Evolutionary conservation across 1,140 invertebrate genomes (phyloP).

Genomic region (Elymnias hypermnestra): DNA sequence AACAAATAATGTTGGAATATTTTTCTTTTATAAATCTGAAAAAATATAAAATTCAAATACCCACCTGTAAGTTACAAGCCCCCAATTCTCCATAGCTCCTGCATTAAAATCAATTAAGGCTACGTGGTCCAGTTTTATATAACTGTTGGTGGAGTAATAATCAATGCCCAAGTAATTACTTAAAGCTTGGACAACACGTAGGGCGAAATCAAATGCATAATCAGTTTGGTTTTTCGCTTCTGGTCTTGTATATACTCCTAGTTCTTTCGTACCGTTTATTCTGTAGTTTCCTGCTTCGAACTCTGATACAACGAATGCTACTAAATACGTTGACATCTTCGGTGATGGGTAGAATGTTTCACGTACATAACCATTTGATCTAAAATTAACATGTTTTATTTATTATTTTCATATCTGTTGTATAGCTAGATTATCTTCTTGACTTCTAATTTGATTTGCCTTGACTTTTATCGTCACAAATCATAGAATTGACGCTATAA

Average conservation of each 20-base stretch:
- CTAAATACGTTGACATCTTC: conserved; percentile 89
- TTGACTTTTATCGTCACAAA: too few relatives aligned
- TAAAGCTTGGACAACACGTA: conserved; percentile 62
- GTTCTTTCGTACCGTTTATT: conserved; percentile 56
- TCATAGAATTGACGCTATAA: too few relatives aligned
- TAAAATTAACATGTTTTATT: conserved; percentile 34
- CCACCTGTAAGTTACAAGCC: conserved; percentile 80
- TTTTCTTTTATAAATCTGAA: too few relatives aligned
- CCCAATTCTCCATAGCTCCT: conserved; percentile 87
- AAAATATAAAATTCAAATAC: too few relatives aligned
- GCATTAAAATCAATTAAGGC: conserved; percentile 83
- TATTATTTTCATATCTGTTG: too few relatives aligned
- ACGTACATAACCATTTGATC: conserved; percentile 48
- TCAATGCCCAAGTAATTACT: conserved; percentile 55
- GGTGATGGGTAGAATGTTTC: conserved; percentile 82
- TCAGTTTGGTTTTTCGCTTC: conserved; percentile 80
- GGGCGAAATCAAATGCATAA: conserved; percentile 57
- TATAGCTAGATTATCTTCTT: too few relatives aligned
- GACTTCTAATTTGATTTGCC: too few relatives aligned
- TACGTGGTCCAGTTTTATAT: conserved; percentile 78
- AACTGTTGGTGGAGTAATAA: conserved; percentile 59
- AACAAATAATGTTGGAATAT: too few relatives aligned
- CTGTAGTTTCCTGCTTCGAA: conserved; percentile 36
- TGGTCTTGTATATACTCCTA: conserved; percentile 83
- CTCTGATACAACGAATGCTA: conserved; percentile 84